Evolutionary conservation across 1,140 invertebrate genomes (phyloP).

Genomic region (Antheraea mylitta): DNA sequence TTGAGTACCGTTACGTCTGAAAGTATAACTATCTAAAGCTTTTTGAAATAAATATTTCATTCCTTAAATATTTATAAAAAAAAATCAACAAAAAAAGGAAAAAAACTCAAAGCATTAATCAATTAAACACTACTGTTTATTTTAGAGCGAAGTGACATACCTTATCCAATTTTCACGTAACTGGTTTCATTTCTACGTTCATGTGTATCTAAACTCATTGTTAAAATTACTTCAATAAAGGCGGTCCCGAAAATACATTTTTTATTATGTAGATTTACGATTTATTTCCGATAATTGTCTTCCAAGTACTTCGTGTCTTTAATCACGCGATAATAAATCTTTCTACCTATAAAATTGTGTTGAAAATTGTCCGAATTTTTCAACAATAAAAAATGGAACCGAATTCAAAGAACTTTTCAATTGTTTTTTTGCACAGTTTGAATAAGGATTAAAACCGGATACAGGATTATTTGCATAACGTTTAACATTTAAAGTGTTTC

Average conservation of each 20-base stretch:
- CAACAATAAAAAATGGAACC: background rate
- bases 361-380: background rate
- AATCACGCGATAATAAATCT: background rate
- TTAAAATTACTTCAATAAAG: conserved; percentile 1
- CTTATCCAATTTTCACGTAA: background rate
- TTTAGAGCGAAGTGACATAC: background rate
- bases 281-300: conserved; percentile 3
- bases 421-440: background rate
- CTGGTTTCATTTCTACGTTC: background rate
- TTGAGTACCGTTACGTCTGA: too few species aligned
- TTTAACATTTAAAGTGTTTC: background rate
- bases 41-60: too few species aligned
- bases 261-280: conserved; percentile 5
- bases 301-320: background rate
- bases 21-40: too few species aligned
- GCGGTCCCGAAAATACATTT: background rate
- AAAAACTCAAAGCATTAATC: background rate
- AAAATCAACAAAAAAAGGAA: too few species aligned
- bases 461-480: background rate
- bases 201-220: background rate
- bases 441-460: background rate
- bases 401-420: background rate
- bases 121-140: background rate
- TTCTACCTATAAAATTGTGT: background rate
- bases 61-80: too few species aligned